Evolutionary conservation across 2,113 vertebrate species (phyloP).

Genomic region (Trogon surrucura): DNA sequence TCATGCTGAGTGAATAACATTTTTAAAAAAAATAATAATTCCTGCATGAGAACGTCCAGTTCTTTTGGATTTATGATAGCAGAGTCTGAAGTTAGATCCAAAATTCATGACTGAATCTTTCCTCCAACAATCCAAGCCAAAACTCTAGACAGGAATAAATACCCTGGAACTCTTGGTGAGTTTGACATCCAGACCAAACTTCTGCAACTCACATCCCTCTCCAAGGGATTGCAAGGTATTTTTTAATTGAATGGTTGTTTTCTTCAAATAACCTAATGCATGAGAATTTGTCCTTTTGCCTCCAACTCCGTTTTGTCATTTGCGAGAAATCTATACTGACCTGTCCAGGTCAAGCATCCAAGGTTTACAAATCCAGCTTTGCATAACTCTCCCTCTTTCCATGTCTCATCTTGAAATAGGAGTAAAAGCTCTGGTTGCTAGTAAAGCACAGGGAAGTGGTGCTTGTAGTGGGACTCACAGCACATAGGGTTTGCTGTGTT

Average conservation of each 20-base stretch:
- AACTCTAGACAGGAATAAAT: constrained; percentile 43
- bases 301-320: background rate
- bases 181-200: constrained; percentile 31
- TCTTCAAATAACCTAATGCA: background rate
- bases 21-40: constrained; percentile 11
- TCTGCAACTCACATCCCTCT: background rate
- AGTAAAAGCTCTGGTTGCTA: background rate
- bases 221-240: constrained; percentile 36
- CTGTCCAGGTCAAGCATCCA: background rate
- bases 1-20: constrained; percentile 58
- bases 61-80: constrained; percentile 51
- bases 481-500: background rate
- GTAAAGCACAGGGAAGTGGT: background rate
- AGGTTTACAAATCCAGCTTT: background rate
- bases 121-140: constrained; percentile 5
- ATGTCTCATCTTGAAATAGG: background rate
- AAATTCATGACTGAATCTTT: constrained; percentile 40
- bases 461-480: background rate
- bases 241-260: constrained; percentile 8
- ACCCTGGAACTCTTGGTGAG: constrained; percentile 23
- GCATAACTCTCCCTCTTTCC: background rate
- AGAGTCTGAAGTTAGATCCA: constrained; percentile 51
- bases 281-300: background rate
- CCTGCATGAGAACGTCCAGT: constrained; percentile 51
- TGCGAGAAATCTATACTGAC: rapidly evolving